Conservation (phyloP, 1,140 invertebrate genomes). For the Drosophila lini region DNA sequence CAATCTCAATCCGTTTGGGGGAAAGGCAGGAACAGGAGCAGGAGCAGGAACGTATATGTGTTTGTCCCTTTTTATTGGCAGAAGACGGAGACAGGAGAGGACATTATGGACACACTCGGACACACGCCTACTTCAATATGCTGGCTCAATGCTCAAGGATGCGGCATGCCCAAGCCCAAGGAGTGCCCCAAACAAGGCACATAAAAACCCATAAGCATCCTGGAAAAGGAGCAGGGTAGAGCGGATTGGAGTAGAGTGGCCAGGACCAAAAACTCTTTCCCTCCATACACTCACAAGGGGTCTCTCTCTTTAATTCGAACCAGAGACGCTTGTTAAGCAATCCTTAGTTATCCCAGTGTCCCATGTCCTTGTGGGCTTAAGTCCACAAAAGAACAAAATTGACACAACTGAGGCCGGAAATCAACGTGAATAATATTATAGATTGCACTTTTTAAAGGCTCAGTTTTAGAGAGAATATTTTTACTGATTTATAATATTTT, state of each 20-base stretch:
- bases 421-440: neutral
- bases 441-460: neutral
- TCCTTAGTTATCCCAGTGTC: conserved; percentile 10
- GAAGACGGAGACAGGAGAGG: conserved; percentile 37
- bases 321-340: conserved; percentile 28
- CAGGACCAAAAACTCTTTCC: conserved; percentile 32
- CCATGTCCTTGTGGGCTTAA: neutral
- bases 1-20: conserved; percentile 26
- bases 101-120: conserved; percentile 62
- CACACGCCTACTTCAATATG: conserved; percentile 78
- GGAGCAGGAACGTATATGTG: neutral
- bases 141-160: conserved; percentile 51
- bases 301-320: conserved; percentile 20
- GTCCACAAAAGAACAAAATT: neutral
- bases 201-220: conserved; percentile 77
- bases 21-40: neutral
- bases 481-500: too few species aligned
- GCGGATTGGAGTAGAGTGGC: conserved; percentile 5
- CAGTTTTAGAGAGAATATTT: too few species aligned
- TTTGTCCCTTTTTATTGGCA: conserved; percentile 63
- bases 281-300: conserved; percentile 2
- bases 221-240: conserved; percentile 19
- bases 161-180: conserved; percentile 21
- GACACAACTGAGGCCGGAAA: neutral
- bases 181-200: conserved; percentile 70